Percentiles rank a stretch among this genome's conserved stretches.
Conservation (phyloP, 2,113 vertebrate genomes). For the Tragelaphus strepsiceros region DNA sequence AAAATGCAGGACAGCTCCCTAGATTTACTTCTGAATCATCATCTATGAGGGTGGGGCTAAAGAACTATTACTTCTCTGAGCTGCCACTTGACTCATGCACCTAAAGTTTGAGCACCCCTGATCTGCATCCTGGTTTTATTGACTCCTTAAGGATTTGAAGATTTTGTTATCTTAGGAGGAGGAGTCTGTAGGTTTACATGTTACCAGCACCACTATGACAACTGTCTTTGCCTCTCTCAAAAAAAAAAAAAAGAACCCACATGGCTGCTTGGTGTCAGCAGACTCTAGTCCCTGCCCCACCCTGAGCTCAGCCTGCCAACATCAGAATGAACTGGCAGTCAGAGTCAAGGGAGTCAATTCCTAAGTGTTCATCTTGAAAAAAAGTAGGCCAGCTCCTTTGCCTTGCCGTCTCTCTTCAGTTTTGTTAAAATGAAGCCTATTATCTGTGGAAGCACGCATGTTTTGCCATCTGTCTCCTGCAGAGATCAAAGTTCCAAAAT, state of each 20-base stretch:
- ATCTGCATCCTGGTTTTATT: not conserved
- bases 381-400: not conserved
- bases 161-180: not conserved
- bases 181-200: not conserved
- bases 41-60: not conserved
- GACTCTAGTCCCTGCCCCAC: not conserved
- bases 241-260: not conserved
- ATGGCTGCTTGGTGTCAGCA: not conserved
- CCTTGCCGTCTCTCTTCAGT: constrained; percentile 2
- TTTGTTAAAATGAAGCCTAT: constrained; percentile 11
- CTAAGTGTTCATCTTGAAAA: not conserved
- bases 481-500: constrained; percentile 22
- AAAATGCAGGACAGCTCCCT: not conserved
- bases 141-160: not conserved
- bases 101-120: not conserved
- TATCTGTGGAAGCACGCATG: constrained; percentile 18
- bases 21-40: not conserved
- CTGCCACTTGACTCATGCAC: not conserved
- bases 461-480: constrained; percentile 3
- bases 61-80: not conserved
- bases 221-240: not conserved
- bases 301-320: not conserved
- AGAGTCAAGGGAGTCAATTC: not conserved
- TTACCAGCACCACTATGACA: not conserved
- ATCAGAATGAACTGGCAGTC: not conserved